Evolutionary conservation across 1,140 invertebrate species (phyloP).

Genomic region (Geopemphigus sp.): DNA sequence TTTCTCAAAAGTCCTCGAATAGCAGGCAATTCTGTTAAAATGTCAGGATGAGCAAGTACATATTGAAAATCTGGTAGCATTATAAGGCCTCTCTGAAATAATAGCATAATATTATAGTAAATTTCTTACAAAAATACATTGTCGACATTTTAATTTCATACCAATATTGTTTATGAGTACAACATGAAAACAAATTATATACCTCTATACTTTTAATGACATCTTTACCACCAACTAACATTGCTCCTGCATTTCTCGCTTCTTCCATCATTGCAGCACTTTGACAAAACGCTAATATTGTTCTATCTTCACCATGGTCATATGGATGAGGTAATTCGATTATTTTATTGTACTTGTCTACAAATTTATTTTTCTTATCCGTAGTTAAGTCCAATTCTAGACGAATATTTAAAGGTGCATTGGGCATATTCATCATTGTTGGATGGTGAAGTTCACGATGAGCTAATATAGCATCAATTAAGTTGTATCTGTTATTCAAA

Average conservation of each 20-base stretch:
- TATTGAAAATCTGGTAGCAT: slow-evolving; percentile 69
- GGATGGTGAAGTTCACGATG: slow-evolving; percentile 76
- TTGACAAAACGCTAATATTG: slow-evolving; percentile 72
- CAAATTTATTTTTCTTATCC: slow-evolving; percentile 61
- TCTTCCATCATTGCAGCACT: slow-evolving; percentile 59
- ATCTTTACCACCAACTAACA: slow-evolving; percentile 66
- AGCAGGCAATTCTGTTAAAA: slow-evolving; percentile 70
- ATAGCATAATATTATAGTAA: not conserved
- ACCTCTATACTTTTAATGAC: slow-evolving; percentile 74
- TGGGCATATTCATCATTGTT: slow-evolving; percentile 69
- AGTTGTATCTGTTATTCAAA: slow-evolving; percentile 59
- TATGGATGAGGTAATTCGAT: slow-evolving; percentile 66
- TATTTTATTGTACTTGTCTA: slow-evolving; percentile 65
- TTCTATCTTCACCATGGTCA: slow-evolving; percentile 63
- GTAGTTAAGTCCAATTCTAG: slow-evolving; percentile 74
- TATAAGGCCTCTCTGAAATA: slow-evolving; percentile 64
- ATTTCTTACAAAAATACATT: too few species aligned
- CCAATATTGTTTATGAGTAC: too few species aligned
- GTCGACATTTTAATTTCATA: too few species aligned
- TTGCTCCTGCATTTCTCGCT: slow-evolving; percentile 68
- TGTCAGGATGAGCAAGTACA: slow-evolving; percentile 72
- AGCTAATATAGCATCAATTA: slow-evolving; percentile 69
- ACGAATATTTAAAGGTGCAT: slow-evolving; percentile 64
- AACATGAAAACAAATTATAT: slow-evolving; percentile 29
- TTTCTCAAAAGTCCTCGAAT: slow-evolving; percentile 73